A percentile compares a stretch with the other conserved stretches of the same genome.
Evolutionary conservation across 2,888 invertebrate species (phyloP).

Genomic region (Panorpa germanica): DNA sequence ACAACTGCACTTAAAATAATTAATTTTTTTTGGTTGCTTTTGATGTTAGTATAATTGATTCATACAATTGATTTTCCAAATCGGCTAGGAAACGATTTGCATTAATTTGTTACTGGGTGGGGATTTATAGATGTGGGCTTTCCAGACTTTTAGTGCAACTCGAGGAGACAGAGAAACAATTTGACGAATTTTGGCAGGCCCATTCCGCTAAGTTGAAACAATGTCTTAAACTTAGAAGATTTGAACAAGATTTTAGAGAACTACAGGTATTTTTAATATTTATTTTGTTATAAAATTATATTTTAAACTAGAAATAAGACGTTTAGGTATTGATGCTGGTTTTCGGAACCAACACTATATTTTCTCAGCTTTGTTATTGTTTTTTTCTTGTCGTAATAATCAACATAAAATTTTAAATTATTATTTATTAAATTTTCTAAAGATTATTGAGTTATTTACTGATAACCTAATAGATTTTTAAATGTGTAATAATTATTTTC

Average conservation of each 20-base stretch:
- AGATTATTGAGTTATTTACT: neutral
- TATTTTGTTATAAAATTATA: too few relatives aligned
- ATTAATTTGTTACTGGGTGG: too few relatives aligned
- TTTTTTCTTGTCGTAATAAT: constrained; percentile 11
- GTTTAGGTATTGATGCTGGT: too few relatives aligned
- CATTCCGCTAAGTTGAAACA: constrained; percentile 80
- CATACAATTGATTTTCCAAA: too few relatives aligned
- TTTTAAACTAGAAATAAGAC: too few relatives aligned
- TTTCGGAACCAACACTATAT: too few relatives aligned
- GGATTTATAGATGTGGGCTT: too few relatives aligned
- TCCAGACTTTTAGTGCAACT: constrained; percentile 74
- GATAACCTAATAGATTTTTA: neutral
- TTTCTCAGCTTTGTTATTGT: constrained; percentile 5
- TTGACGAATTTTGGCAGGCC: constrained; percentile 86
- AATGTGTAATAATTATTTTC: constrained; percentile 9
- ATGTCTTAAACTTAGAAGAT: constrained; percentile 76
- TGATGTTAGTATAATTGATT: too few relatives aligned
- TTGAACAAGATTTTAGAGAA: constrained; percentile 89
- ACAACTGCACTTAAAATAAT: too few relatives aligned
- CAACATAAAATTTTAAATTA: constrained; percentile 9
- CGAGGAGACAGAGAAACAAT: constrained; percentile 85
- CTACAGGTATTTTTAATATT: constrained; percentile 47
- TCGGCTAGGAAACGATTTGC: too few relatives aligned
- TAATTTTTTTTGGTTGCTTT: too few relatives aligned
- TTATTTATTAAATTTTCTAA: constrained; percentile 1